Evolutionary conservation across 2,113 vertebrate species (phyloP).

Genomic region (Psittacus erithacus): DNA sequence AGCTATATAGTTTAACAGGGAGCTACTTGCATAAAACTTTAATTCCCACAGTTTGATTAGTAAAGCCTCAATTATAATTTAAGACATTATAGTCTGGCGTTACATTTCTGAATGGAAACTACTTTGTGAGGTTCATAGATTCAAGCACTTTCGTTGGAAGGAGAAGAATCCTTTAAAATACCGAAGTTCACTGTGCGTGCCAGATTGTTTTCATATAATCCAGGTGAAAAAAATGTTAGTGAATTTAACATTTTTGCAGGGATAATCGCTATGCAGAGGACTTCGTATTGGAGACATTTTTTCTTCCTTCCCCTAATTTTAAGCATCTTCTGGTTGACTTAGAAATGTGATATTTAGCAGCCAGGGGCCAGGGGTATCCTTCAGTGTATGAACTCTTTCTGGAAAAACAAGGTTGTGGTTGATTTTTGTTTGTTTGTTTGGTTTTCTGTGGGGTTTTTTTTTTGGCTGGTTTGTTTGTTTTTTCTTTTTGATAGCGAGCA

Average conservation of each 20-base stretch:
- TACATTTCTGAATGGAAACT: not conserved
- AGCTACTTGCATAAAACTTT: slow-evolving; percentile 22
- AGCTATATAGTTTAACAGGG: slow-evolving; percentile 8
- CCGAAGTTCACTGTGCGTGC: not conserved
- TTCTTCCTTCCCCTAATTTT: not conserved
- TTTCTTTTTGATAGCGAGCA: not conserved
- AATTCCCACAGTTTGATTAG: slow-evolving; percentile 9
- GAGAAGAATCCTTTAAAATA: not conserved
- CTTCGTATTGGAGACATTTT: not conserved
- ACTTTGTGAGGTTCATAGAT: not conserved
- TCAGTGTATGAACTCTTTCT: not conserved
- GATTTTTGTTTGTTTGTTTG: no score
- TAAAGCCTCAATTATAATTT: not conserved
- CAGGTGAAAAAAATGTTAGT: not conserved
- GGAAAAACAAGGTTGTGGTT: not conserved
- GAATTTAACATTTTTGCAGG: not conserved
- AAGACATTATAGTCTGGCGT: not conserved
- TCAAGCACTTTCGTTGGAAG: not conserved
- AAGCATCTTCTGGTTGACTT: not conserved
- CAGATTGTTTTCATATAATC: not conserved
- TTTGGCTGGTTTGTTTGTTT: no score
- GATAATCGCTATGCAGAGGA: not conserved
- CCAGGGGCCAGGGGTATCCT: not conserved
- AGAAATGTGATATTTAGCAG: not conserved
- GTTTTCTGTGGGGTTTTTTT: no score